These are phyloP conservation scores for Dastarcus helophoroides DNA, from an alignment of 2,888 invertebrate species.

Conservation along the genomic window DNA sequence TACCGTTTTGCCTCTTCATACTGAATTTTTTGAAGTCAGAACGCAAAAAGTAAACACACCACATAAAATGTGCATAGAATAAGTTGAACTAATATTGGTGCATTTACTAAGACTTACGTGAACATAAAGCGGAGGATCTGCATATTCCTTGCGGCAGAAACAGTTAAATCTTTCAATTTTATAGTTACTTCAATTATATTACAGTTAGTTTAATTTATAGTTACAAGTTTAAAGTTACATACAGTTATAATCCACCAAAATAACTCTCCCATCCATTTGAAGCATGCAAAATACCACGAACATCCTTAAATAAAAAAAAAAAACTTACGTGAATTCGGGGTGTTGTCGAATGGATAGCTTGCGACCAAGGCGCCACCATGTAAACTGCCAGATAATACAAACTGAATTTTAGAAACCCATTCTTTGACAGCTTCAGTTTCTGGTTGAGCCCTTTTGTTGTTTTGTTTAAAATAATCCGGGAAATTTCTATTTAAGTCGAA, in stretches of 20 bases:
- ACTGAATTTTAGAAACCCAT: constrained; percentile 88
- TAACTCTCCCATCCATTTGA: no score
- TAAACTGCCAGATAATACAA: constrained; percentile 85
- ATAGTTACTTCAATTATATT: no score
- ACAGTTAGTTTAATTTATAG: no score
- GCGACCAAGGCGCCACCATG: constrained; percentile 94
- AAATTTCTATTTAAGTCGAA: constrained; percentile 93
- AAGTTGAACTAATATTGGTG: no score
- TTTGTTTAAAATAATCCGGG: constrained; percentile 87
- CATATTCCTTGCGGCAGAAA: constrained; percentile 52
- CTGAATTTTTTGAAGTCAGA: no score
- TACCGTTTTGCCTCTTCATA: no score
- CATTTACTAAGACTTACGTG: constrained; percentile 48
- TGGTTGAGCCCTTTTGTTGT: constrained; percentile 80
- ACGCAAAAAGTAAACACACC: no score
- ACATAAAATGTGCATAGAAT: no score
- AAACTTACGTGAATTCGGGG: constrained; percentile 81
- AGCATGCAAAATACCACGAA: no score
- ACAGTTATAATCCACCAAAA: no score
- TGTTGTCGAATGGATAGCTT: constrained; percentile 95
- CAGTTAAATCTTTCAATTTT: constrained; percentile 12
- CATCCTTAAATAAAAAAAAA: constrained; percentile 2
- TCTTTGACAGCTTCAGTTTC: constrained; percentile 90
- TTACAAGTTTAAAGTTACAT: no score
- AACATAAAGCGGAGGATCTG: constrained; percentile 61